Evolutionary conservation across 1,140 invertebrate species (phyloP), one percentile per base, ranked within the genome.

Genomic region (Hycleus phaleratus): DNA sequence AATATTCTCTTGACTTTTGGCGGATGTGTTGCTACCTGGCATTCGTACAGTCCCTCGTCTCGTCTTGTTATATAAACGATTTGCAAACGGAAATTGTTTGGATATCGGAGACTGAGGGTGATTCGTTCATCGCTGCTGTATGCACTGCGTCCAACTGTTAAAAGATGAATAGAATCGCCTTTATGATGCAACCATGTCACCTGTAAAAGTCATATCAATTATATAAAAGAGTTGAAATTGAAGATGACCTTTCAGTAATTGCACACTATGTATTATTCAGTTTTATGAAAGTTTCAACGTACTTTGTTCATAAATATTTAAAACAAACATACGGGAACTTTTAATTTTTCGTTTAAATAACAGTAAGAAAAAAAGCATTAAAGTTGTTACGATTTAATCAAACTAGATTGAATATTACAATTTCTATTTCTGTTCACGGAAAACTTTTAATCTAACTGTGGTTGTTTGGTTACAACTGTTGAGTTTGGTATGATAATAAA

Each of bases 11-110:
- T 80, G 8, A 82, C 81, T 66, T 82, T 75, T 51, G 87, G 87
- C n/a, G 88, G 88, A 76, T 90, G 87, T 38, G 88, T 91, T 6
- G 87, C 85, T 64, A 92, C 86, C 82, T 91, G 89, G 74, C 89
- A 92, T 78, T 90, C 87, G 73, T 91, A 92, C 8, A 86, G 75
- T 10, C 88, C 88, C 25, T 84, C 86, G 66, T 91, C 89, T 44
- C 82, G 78, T 51, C 81, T 77, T 45, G 82, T 84, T 25, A 87
- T 85, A 63, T 85, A 88, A 62, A 83, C 82, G 53, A 92, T 90
- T 71, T 86, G 81, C 39, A 92, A 74, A 58, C 87, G 82, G 85
- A 87, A 91, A 74, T 92, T 91, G 73, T 88, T 90, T 8, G 88
- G 87, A 71, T 93, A 90, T 62, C 88, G 81, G 73, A 85, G 86